Evolutionary conservation across 2,888 invertebrate genomes (phyloP).

Genomic region (Cheilosia pagana): DNA sequence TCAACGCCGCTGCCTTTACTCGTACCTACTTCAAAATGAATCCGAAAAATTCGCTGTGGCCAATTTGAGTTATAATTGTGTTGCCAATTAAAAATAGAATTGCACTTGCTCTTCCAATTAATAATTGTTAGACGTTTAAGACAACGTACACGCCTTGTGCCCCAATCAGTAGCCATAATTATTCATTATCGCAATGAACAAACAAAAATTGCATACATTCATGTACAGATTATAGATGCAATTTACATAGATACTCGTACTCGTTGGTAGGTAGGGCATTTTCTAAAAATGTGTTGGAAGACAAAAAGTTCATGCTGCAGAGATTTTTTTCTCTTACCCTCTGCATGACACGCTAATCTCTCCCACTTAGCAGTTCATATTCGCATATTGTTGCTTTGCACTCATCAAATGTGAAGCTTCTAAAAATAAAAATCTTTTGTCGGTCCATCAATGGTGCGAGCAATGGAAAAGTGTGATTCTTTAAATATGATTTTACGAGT

Average conservation of each 20-base stretch:
- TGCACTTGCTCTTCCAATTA: conserved; percentile 67
- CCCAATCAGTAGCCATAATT: conserved; percentile 44
- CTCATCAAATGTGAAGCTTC: conserved; percentile 17
- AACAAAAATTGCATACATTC: too few relatives aligned
- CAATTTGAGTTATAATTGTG: conserved; percentile 57
- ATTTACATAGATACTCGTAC: neutral
- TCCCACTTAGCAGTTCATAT: conserved; percentile 29
- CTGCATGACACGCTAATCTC: conserved; percentile 30
- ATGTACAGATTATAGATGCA: too few relatives aligned
- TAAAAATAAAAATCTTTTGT: conserved; percentile 30
- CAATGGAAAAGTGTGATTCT: conserved; percentile 16
- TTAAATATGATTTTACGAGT: conserved; percentile 4
- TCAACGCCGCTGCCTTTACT: neutral
- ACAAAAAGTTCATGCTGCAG: neutral
- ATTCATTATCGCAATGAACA: conserved; percentile 37
- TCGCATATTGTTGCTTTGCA: conserved; percentile 16
- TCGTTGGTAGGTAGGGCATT: neutral
- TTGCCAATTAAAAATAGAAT: conserved; percentile 61
- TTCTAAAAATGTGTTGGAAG: neutral
- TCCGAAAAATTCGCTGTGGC: conserved; percentile 23
- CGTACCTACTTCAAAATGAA: conserved; percentile 1
- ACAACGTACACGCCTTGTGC: conserved; percentile 33
- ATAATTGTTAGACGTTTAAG: conserved; percentile 71
- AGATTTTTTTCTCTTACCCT: conserved; percentile 15
- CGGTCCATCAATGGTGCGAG: conserved; percentile 48